These are phyloP conservation scores for Matsumyia berberina DNA, from an alignment of 2,888 invertebrate species.

Conservation along the genomic window DNA sequence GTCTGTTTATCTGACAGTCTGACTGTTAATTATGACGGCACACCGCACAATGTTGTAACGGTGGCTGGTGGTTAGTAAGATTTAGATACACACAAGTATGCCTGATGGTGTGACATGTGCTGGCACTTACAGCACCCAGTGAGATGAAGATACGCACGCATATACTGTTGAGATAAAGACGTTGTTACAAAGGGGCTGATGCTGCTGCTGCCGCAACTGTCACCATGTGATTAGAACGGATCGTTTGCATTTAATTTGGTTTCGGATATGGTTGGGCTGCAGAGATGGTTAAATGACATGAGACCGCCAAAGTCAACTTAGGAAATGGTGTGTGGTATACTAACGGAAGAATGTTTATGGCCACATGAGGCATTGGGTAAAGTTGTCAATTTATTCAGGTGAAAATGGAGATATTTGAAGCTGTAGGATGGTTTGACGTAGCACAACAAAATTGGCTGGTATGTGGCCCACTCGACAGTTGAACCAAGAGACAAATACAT, in stretches of 20 bases:
- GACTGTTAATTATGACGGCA: slow-evolving; percentile 64
- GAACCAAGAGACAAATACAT: too few species aligned
- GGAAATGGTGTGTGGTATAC: slow-evolving; percentile 7
- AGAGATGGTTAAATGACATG: slow-evolving; percentile 18
- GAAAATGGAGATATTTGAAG: too few species aligned
- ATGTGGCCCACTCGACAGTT: too few species aligned
- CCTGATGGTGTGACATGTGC: slow-evolving; percentile 65
- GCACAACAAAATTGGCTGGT: too few species aligned
- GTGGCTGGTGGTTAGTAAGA: slow-evolving; percentile 43
- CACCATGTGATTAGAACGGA: slow-evolving; percentile 54
- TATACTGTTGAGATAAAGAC: neutral
- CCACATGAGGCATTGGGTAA: slow-evolving; percentile 16
- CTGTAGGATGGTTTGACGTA: too few species aligned
- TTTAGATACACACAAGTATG: slow-evolving; percentile 44
- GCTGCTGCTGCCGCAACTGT: slow-evolving; percentile 26
- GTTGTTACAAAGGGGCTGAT: slow-evolving; percentile 31
- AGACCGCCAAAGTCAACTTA: slow-evolving; percentile 24
- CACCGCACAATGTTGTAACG: slow-evolving; percentile 63
- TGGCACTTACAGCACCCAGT: slow-evolving; percentile 50
- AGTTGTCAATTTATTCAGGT: neutral
- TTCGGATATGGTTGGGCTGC: slow-evolving; percentile 26
- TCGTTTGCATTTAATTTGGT: slow-evolving; percentile 52
- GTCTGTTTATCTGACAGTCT: slow-evolving; percentile 14
- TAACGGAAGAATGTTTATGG: slow-evolving; percentile 41
- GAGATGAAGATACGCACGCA: slow-evolving; percentile 32